Conservation (phyloP, 1,140 invertebrate species). For the Solen grandis region DNA sequence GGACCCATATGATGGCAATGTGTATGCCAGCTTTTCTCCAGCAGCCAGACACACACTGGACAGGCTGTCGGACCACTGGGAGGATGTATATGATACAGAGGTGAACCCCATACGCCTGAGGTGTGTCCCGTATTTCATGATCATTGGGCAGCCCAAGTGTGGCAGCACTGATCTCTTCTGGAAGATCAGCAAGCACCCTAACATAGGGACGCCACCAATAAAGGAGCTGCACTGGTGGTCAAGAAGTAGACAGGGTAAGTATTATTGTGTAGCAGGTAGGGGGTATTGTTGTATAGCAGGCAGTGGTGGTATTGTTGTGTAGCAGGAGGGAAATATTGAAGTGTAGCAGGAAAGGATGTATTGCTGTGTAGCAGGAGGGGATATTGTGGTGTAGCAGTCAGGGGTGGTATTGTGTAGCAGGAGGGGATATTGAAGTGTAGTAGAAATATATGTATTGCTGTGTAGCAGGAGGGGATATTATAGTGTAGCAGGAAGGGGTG, state of each 20-base stretch:
- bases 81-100: slow-evolving; percentile 3
- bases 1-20: slow-evolving; percentile 65
- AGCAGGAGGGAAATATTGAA: no score
- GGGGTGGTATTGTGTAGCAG: no score
- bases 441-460: no score
- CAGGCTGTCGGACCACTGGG: slow-evolving; percentile 60
- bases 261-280: not conserved
- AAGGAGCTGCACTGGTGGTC: slow-evolving; percentile 79
- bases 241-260: slow-evolving; percentile 71
- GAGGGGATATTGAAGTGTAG: no score
- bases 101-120: slow-evolving; percentile 54
- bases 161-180: slow-evolving; percentile 76
- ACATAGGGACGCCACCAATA: slow-evolving; percentile 66
- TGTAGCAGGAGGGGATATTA: no score
- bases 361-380: no score
- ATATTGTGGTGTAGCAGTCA: no score
- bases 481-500: no score
- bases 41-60: slow-evolving; percentile 39
- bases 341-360: no score
- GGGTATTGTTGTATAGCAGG: no score
- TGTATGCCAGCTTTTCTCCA: slow-evolving; percentile 61
- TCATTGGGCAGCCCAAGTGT: slow-evolving; percentile 76
- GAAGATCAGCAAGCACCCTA: slow-evolving; percentile 68
- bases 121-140: slow-evolving; percentile 75
- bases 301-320: no score